A percentile compares a stretch with the other conserved stretches of the same genome.
phyloP scores from a whole-genome alignment of 2,888 invertebrate genomes.

The Maniola hyperantus region DNA sequence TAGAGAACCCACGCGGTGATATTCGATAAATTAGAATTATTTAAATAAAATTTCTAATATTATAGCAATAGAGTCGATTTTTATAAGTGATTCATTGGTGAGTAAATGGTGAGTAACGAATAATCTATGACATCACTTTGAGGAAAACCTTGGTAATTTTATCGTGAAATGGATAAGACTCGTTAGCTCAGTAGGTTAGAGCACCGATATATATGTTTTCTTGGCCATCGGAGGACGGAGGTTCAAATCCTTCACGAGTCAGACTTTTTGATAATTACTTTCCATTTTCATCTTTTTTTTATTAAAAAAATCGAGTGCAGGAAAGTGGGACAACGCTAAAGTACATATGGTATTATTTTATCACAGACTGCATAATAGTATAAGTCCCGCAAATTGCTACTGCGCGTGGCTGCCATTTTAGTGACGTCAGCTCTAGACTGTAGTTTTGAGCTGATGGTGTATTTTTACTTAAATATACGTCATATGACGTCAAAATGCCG shows the following conservation, averaged over 20 bases:
- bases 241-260: conserved; percentile 54
- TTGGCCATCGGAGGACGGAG: conserved; percentile 51
- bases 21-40: neutral
- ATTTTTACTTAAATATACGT: too few species aligned
- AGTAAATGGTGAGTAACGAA: neutral
- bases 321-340: too few species aligned
- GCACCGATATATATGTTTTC: conserved; percentile 45
- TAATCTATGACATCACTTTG: conserved; percentile 15
- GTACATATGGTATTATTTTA: too few species aligned
- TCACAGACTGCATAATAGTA: too few species aligned
- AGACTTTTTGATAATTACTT: conserved; percentile 22
- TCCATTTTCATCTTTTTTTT: neutral
- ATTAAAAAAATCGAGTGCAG: neutral
- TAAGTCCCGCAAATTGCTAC: too few species aligned
- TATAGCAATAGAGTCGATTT: neutral
- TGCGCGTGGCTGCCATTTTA: too few species aligned
- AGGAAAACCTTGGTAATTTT: neutral
- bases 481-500: too few species aligned
- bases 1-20: neutral
- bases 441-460: too few species aligned
- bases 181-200: conserved; percentile 54
- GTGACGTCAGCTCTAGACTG: too few species aligned
- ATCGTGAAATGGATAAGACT: conserved; percentile 28
- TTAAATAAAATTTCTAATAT: neutral
- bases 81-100: neutral